Evolutionary conservation across 2,797 vertebrate genomes (phyloP).

Genomic region (Girardinus metallicus): DNA sequence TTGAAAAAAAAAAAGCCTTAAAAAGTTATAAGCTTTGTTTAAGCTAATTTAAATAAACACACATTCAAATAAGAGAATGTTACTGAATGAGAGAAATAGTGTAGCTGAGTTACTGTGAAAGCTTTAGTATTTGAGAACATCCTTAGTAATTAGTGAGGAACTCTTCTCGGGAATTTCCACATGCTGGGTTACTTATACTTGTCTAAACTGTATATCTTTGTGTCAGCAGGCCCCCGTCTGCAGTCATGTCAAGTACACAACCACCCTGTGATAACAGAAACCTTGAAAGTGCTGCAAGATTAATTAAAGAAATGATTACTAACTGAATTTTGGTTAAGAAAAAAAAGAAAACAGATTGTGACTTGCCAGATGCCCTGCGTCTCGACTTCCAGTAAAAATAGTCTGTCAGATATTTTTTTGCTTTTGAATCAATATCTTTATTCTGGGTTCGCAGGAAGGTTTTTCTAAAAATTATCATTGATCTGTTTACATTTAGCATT

Average conservation of each 20-base stretch:
- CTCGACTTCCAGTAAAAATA: slow-evolving; percentile 44
- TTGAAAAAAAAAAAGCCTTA: neutral
- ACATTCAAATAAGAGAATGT: neutral
- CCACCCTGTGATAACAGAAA: slow-evolving; percentile 15
- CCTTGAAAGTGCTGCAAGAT: slow-evolving; percentile 12
- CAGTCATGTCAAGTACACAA: slow-evolving; percentile 15
- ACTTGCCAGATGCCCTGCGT: slow-evolving; percentile 41
- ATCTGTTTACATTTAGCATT: neutral
- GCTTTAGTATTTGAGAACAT: slow-evolving; percentile 13
- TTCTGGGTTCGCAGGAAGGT: neutral
- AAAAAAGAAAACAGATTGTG: slow-evolving; percentile 12
- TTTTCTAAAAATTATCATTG: neutral
- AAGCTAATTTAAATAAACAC: neutral
- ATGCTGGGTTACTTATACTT: slow-evolving; percentile 37
- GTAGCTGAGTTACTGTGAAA: neutral
- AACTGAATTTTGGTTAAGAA: slow-evolving; percentile 35
- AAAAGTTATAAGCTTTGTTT: neutral
- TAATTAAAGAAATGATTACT: slow-evolving; percentile 41
- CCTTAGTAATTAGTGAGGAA: slow-evolving; percentile 39
- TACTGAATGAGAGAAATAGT: neutral
- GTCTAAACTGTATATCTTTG: slow-evolving; percentile 55
- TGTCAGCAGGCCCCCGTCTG: slow-evolving; percentile 18
- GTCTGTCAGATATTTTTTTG: neutral
- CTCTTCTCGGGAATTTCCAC: slow-evolving; percentile 72
- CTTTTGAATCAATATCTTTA: neutral